Percentiles rank a stretch among this genome's conserved stretches.
These are phyloP conservation scores for Halictus quadricinctus DNA, from an alignment of 2,888 invertebrate genomes.

Conservation along the genomic window DNA sequence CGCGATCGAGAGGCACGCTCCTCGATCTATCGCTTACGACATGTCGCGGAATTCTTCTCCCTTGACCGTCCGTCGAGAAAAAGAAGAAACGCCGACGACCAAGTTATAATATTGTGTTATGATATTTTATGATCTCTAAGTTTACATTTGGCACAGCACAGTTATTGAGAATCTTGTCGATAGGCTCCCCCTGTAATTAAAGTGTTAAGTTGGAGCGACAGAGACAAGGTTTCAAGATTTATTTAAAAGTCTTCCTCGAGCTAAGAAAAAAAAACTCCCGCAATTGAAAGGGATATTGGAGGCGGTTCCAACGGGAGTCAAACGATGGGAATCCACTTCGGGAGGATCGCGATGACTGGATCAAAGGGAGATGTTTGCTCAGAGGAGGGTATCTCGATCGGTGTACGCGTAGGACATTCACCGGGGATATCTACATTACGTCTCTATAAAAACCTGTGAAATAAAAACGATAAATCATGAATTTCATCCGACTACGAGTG, in stretches of 20 bases:
- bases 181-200: too few species aligned
- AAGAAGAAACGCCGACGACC: background rate
- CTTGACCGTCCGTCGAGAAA: background rate
- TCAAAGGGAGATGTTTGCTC: constrained; percentile 48
- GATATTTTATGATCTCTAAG: too few species aligned
- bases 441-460: constrained; percentile 40
- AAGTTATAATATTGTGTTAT: too few species aligned
- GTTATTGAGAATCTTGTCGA: too few species aligned
- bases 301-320: background rate
- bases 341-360: constrained; percentile 4
- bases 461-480: constrained; percentile 50
- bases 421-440: constrained; percentile 31
- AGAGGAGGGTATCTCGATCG: constrained; percentile 24
- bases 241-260: background rate
- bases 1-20: constrained; percentile 37
- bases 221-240: background rate
- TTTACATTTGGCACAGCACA: too few species aligned
- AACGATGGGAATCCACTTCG: background rate
- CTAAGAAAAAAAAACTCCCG: background rate
- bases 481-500: constrained; percentile 35
- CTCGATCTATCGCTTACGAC: constrained; percentile 38
- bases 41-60: constrained; percentile 22
- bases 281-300: constrained; percentile 18
- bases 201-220: background rate
- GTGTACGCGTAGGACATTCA: constrained; percentile 9